Conservation (phyloP, 2,113 vertebrate species). For the Galbula dea region DNA sequence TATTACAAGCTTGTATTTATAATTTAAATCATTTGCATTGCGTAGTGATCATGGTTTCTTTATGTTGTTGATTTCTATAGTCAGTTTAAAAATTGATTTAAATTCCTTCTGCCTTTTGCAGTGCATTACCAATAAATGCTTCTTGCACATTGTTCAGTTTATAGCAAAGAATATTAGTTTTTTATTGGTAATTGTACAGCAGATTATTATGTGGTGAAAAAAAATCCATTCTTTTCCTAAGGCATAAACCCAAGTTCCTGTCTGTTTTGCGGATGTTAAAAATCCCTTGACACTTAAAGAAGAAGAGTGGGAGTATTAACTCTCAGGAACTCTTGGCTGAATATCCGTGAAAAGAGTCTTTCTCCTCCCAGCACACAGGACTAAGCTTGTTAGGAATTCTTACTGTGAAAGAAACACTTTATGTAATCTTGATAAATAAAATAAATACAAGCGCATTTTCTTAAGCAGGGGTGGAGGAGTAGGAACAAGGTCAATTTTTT, state of each 20-base stretch:
- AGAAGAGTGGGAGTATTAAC: slow-evolving; percentile 83
- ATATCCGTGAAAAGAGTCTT: slow-evolving; percentile 72
- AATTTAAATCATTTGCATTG: slow-evolving; percentile 19
- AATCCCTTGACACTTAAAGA: slow-evolving; percentile 81
- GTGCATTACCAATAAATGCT: slow-evolving; percentile 57
- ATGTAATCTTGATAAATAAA: slow-evolving; percentile 72
- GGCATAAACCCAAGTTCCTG: slow-evolving; percentile 84
- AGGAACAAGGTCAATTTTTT: slow-evolving; percentile 11
- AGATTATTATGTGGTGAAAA: slow-evolving; percentile 77
- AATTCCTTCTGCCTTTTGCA: slow-evolving; percentile 70
- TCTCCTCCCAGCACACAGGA: slow-evolving; percentile 67
- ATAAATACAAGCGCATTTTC: slow-evolving; percentile 64
- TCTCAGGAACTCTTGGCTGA: slow-evolving; percentile 74
- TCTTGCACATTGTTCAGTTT: slow-evolving; percentile 72
- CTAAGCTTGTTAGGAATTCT: slow-evolving; percentile 65
- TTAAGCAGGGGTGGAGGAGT: slow-evolving; percentile 13
- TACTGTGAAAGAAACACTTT: slow-evolving; percentile 70
- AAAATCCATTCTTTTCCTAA: slow-evolving; percentile 75
- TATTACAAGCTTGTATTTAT: neutral
- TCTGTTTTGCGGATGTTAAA: slow-evolving; percentile 82
- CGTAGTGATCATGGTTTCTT: slow-evolving; percentile 7
- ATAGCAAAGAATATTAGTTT: slow-evolving; percentile 75
- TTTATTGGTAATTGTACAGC: slow-evolving; percentile 78
- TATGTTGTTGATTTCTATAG: slow-evolving; percentile 45
- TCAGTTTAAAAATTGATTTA: slow-evolving; percentile 61